A percentile compares a stretch with the other conserved stretches of the same genome.
phyloP scores from a whole-genome alignment of 2,113 vertebrate species.

The Sminthopsis crassicaudata region DNA sequence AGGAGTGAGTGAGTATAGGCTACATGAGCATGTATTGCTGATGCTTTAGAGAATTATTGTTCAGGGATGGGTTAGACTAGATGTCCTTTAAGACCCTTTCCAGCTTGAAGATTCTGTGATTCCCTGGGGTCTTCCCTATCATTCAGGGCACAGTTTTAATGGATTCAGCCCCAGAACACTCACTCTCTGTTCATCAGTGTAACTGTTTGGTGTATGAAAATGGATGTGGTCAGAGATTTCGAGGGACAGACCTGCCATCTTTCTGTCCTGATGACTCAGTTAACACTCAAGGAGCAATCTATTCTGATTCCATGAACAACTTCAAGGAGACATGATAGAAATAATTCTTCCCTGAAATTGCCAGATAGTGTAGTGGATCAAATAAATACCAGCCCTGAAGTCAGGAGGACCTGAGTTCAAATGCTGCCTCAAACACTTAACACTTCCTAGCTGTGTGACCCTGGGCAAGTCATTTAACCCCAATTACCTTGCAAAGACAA shows the following conservation, averaged over 20 bases:
- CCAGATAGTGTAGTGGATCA: no score
- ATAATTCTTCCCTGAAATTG: neutral
- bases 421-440: no score
- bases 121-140: neutral
- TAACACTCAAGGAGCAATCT: neutral
- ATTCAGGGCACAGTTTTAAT: neutral
- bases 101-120: neutral
- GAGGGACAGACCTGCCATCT: neutral
- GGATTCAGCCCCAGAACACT: neutral
- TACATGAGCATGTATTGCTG: neutral
- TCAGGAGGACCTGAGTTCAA: no score
- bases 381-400: no score
- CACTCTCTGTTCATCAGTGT: neutral
- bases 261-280: neutral
- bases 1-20: neutral
- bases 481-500: no score
- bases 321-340: neutral
- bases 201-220: neutral
- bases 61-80: neutral
- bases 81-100: neutral
- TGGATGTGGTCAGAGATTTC: neutral
- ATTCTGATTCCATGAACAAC: neutral
- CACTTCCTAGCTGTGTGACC: no score
- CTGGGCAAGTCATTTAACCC: no score
- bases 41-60: neutral